Conservation (phyloP, 2,113 vertebrate genomes). For the Zosterops hypoxanthus region DNA sequence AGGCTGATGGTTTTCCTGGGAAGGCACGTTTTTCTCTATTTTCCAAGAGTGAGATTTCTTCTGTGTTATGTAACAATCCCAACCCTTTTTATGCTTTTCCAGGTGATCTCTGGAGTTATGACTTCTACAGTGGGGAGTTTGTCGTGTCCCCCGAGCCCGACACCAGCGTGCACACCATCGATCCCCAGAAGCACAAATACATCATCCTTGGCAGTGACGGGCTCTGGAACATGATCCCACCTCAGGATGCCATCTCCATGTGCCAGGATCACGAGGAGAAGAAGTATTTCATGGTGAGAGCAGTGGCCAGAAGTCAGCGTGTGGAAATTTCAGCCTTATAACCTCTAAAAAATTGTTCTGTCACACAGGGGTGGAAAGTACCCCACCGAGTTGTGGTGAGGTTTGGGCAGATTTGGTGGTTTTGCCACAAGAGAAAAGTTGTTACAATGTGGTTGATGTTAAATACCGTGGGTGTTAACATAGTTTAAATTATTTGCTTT, state of each 20-base stretch:
- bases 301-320: background rate
- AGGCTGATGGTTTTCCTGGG: background rate
- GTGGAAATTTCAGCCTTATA: background rate
- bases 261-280: conserved; percentile 93
- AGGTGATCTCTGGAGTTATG: conserved; percentile 98
- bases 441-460: background rate
- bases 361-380: accelerated
- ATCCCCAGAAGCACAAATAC: conserved; percentile 90
- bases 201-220: conserved; percentile 97
- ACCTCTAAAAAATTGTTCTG: background rate
- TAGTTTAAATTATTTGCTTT: background rate
- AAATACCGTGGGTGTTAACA: accelerated
- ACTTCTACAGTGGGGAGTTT: conserved; percentile 98
- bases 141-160: conserved; percentile 97
- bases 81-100: background rate
- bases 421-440: background rate
- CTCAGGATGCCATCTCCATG: conserved; percentile 93
- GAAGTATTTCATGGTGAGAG: conserved; percentile 74
- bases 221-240: conserved; percentile 98
- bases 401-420: background rate
- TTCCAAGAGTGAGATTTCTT: background rate
- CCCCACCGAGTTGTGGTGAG: accelerated
- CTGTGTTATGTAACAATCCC: background rate
- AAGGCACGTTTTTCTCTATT: accelerated
- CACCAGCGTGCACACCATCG: conserved; percentile 91